Percentiles rank a stretch among this genome's conserved stretches.
Conservation (phyloP, 2,888 invertebrate species). For the Caenorhabditis angaria region DNA sequence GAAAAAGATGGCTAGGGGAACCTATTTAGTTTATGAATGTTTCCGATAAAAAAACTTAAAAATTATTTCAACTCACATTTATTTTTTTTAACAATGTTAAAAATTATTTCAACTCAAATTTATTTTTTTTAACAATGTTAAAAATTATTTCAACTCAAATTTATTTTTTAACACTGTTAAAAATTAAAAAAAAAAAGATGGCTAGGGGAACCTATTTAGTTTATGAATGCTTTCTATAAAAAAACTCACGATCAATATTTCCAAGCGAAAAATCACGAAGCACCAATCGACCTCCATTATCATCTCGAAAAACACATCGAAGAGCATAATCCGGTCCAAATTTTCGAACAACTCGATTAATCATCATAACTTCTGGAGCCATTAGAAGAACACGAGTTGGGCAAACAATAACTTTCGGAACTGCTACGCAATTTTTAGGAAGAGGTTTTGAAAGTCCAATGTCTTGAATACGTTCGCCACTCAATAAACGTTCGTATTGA, state of each 20-base stretch:
- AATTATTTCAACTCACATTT: too few species aligned
- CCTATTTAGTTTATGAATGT: too few species aligned
- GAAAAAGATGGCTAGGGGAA: slow-evolving; percentile 1
- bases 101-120: too few species aligned
- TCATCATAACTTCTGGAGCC: slow-evolving; percentile 69
- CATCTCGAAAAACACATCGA: slow-evolving; percentile 60
- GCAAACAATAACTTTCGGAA: slow-evolving; percentile 55
- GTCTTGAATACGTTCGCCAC: slow-evolving; percentile 30
- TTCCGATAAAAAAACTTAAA: too few species aligned
- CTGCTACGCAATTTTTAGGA: slow-evolving; percentile 52
- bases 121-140: too few species aligned
- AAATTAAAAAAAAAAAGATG: too few species aligned
- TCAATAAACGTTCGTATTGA: slow-evolving; percentile 30
- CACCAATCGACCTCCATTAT: slow-evolving; percentile 48
- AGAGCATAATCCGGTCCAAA: slow-evolving; percentile 65
- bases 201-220: too few species aligned
- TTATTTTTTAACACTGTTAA: too few species aligned
- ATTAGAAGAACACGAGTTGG: slow-evolving; percentile 53
- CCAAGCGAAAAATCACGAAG: slow-evolving; percentile 41
- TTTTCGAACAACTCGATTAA: slow-evolving; percentile 64
- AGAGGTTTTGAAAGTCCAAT: slow-evolving; percentile 30
- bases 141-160: too few species aligned
- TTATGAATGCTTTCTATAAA: slow-evolving; percentile 8
- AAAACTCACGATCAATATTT: slow-evolving; percentile 42
- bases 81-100: too few species aligned